Conservation (phyloP, 2,113 vertebrate species). For the Trichechus manatus region DNA sequence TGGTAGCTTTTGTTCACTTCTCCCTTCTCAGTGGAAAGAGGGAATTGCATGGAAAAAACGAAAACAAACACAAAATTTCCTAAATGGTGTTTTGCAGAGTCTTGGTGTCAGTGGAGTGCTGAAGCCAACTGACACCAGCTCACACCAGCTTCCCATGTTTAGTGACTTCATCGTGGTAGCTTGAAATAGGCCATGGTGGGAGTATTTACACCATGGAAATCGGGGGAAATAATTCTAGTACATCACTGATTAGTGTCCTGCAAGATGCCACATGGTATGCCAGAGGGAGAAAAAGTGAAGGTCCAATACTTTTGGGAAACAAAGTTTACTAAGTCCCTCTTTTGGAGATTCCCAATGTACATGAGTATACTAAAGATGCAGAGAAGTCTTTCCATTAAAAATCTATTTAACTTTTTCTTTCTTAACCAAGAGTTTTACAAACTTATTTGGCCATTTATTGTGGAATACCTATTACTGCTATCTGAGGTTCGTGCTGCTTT, state of each 20-base stretch:
- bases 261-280: background rate
- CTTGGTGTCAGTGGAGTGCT: background rate
- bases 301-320: conserved; percentile 26
- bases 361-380: conserved; percentile 12
- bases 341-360: background rate
- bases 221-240: conserved; percentile 20
- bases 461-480: background rate
- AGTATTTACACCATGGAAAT: conserved; percentile 41
- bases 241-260: background rate
- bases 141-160: background rate
- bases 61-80: background rate
- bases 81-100: background rate
- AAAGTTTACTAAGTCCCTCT: background rate
- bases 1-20: background rate
- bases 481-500: conserved; percentile 39
- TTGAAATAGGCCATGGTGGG: background rate
- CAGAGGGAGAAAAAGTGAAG: background rate
- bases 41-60: background rate
- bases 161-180: background rate
- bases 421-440: conserved; percentile 5
- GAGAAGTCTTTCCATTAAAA: conserved; percentile 44
- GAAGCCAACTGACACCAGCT: background rate
- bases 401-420: background rate
- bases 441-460: background rate
- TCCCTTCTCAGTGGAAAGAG: background rate